Evolutionary conservation across 2,797 vertebrate species (phyloP).

Genomic region (Chromis chromis): DNA sequence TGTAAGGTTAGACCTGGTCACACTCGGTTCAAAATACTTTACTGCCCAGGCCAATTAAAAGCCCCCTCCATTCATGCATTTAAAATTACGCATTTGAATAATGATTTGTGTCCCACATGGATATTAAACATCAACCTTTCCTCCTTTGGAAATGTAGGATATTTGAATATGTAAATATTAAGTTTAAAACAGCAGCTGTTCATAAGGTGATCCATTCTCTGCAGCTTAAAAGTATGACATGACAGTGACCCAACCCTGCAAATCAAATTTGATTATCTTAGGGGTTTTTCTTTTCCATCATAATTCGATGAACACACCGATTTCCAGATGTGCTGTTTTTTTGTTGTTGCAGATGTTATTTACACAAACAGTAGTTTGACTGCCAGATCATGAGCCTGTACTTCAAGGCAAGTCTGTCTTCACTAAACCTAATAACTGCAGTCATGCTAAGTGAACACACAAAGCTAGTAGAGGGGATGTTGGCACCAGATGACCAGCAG

Average conservation of each 20-base stretch:
- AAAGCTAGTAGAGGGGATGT: too few species aligned
- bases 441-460: too few species aligned
- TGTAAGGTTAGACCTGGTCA: neutral
- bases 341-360: too few species aligned
- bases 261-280: constrained; percentile 24
- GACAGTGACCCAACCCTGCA: neutral
- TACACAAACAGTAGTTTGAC: too few species aligned
- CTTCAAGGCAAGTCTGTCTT: too few species aligned
- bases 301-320: neutral
- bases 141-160: neutral
- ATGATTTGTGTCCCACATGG: neutral
- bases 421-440: too few species aligned
- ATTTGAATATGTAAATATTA: neutral
- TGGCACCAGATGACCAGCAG: too few species aligned
- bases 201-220: too few species aligned
- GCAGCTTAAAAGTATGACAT: too few species aligned
- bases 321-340: too few species aligned
- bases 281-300: constrained; percentile 23
- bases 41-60: neutral
- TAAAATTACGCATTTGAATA: neutral
- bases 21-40: neutral
- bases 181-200: neutral
- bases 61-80: neutral
- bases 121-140: neutral
- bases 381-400: too few species aligned